Evolutionary conservation across 2,888 invertebrate species (phyloP), one percentile per base, ranked within the genome.

Genomic region (Drosophila seclusa): DNA sequence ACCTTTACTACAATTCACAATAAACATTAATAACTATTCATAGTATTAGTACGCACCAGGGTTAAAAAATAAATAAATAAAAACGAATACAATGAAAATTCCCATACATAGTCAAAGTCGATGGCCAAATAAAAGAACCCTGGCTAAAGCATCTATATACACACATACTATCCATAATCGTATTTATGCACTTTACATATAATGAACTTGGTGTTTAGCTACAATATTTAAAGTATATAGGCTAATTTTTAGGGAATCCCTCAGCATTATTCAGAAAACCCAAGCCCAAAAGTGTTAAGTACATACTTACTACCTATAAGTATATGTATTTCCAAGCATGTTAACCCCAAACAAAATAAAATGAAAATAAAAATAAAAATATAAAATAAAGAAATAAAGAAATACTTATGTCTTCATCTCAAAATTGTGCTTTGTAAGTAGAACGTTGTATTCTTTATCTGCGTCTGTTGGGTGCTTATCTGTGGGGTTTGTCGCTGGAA

Each of bases 261-360:
- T 71, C 85, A 85, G 73, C 72, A 80, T 82, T 87, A 83, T 65
- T 70, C 73, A 65, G 69, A 69, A 48, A 55, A n/a, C 38, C 52
- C 67, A n/a, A 69, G 58, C 36, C 34, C 48, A 62, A 57, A 59
- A 29, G 29, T 59, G 65, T 68, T 72, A 59, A 59, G 38, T 55
- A 63, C 71, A 69, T 42, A 71, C 45, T 40, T 42, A 76, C 48
- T 36, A 62, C 50, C 48, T 53, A 57, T 57, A 40, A 61, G 62
- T 67, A 64, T 71, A 58, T 86, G 87, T 84, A 84, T 84, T 72
- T 79, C 61, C 87, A 74, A 73, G 65, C 76, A 84, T 87, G 83
- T 88, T 89, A 85, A 83, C 57, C 83, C 60, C 55, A 72, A 80
- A 36, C 11, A 29, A 73, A 84, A 67, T n/a, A 49, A 68, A 75